These are phyloP conservation scores for Acanthococcus lagerstroemiae DNA, from an alignment of 2,888 invertebrate species.

Conservation along the genomic window DNA sequence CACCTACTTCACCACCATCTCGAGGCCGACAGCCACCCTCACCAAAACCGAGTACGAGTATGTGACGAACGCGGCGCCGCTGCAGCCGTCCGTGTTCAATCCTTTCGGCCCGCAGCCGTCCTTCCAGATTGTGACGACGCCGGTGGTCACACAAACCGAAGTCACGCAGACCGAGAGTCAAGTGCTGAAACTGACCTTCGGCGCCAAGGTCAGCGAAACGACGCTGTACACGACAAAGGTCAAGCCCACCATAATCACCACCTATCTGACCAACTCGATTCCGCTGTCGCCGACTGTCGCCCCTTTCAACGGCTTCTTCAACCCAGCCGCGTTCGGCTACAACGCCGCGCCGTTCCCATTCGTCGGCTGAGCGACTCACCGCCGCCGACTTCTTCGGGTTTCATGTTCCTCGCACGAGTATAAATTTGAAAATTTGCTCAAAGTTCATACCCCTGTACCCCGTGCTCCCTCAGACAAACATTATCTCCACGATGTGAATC, in stretches of 20 bases:
- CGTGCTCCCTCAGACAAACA: neutral
- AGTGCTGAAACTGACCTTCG: slow-evolving; percentile 73
- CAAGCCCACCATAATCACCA: slow-evolving; percentile 71
- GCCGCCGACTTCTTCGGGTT: neutral
- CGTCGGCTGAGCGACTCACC: slow-evolving; percentile 50
- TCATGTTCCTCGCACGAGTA: slow-evolving; percentile 7
- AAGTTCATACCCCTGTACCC: neutral
- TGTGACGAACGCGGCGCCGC: slow-evolving; percentile 59
- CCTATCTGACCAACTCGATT: slow-evolving; percentile 69
- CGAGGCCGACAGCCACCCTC: slow-evolving; percentile 64
- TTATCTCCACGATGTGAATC: neutral
- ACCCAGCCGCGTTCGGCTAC: slow-evolving; percentile 42
- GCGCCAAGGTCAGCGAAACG: slow-evolving; percentile 81
- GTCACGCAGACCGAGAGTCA: slow-evolving; percentile 71
- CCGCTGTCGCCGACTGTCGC: slow-evolving; percentile 52
- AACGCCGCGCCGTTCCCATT: slow-evolving; percentile 37
- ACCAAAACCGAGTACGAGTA: slow-evolving; percentile 69
- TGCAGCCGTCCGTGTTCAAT: slow-evolving; percentile 44
- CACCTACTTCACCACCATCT: slow-evolving; percentile 66
- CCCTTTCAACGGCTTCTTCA: slow-evolving; percentile 63
- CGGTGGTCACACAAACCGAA: slow-evolving; percentile 67
- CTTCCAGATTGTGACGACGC: slow-evolving; percentile 66
- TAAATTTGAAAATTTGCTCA: neutral
- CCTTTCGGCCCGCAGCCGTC: slow-evolving; percentile 46
- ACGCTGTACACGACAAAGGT: slow-evolving; percentile 74